Evolutionary conservation across 2,888 invertebrate genomes (phyloP), one percentile per base, ranked within the genome.

Genomic region (Neoitamus cyanurus): DNA sequence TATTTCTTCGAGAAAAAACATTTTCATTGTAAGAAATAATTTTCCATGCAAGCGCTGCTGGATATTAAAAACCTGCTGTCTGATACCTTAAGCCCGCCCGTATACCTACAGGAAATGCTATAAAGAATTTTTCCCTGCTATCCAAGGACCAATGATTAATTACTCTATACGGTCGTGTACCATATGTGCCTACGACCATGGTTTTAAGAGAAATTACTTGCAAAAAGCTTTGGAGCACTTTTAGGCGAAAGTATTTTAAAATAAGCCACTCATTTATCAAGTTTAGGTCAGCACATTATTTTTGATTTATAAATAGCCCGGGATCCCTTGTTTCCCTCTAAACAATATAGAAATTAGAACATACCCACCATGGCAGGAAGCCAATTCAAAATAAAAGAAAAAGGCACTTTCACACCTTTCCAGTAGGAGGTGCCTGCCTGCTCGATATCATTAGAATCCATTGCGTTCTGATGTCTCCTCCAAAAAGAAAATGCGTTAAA

Each of bases 221-320:
- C 80, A 80, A 58, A 80, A 31, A 31, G 80, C 34, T 58, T 31
- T 30, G 34, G 31, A 68, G 58, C 20, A 68, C 58, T 80, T 58
- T 37, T 58, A 31, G 58, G 34, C 31, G 31, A 80, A 80, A 80
- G 58, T 80, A 31, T 80, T 80, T 80, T 80, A 58, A 80, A 80
- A 80, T 48, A 58, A 80, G 80, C 58, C 58, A 15, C 80, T 80
- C 80, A 80, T 80, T 80, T 80, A 80, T 80, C 80, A 80, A 48
- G 80, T 80, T 80, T 68, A 58, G 80, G 80, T 48, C 68, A 80
- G 80, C 13, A 58, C 58, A 48, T 80, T 80, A 68, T 80, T 80
- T 80, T 80, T 80, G 58, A 80, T 80, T 80, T 80, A 80, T 48
- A 80, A 80, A 80, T 34, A 28, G 37, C 75, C 42, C 34, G 25